Conservation (phyloP, 64 coral and sea anemone genomes). For the Stichodactyla helianthus region DNA sequence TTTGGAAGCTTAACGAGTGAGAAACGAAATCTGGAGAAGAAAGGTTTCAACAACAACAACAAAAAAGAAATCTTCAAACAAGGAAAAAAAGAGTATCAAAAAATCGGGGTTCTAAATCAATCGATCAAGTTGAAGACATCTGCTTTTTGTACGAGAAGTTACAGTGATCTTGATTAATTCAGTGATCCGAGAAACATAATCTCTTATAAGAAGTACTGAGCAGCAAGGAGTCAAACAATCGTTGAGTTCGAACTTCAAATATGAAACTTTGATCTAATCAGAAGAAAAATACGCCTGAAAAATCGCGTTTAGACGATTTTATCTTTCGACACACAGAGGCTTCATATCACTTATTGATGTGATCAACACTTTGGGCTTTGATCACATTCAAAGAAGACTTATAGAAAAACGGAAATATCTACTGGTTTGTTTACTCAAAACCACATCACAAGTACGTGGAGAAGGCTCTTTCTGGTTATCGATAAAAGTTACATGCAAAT, state of each 20-base stretch:
- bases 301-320: not conserved
- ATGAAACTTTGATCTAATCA: not conserved
- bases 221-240: not conserved
- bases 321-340: not conserved
- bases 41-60: too few relatives aligned
- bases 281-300: not conserved
- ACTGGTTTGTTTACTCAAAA: not conserved
- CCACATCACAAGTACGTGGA: not conserved
- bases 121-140: too few relatives aligned
- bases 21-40: not conserved
- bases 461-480: not conserved
- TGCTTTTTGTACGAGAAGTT: not conserved
- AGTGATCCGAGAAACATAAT: not conserved
- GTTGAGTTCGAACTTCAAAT: not conserved
- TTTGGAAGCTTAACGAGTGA: not conserved
- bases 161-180: not conserved
- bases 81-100: too few relatives aligned
- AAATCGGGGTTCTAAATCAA: too few relatives aligned
- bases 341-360: not conserved
- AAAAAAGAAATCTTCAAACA: too few relatives aligned
- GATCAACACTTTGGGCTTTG: constrained; percentile 5
- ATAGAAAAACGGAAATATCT: not conserved
- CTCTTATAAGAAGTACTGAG: not conserved
- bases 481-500: not conserved
- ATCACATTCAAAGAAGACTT: not conserved